Base-by-base conservation (phyloP, 2,888 invertebrate species). In the Athetis lepigone region DNA sequence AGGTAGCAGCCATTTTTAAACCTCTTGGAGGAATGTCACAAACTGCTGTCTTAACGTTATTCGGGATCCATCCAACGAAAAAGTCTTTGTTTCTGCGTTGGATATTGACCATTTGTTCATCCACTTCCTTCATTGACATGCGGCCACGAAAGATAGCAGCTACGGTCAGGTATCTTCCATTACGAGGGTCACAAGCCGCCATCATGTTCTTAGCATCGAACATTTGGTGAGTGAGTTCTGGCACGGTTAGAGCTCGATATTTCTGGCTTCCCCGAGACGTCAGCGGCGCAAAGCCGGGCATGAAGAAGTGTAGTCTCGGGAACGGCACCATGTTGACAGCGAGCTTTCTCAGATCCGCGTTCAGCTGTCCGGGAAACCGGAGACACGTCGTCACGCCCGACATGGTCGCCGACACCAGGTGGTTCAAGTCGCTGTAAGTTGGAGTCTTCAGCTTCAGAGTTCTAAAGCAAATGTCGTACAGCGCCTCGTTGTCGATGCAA, bases 141-240 rank as follows among this genome's bases (percentile, higher is more conserved):
- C 97, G 96, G 0, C 98, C 98, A 59, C 98, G 96, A 95, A 98
- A 98, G 55, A 98, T 97, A 5, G 98, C 98, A 0, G 98, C 98
- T 0, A 98, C 98, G 0, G 98, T 98, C 36, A 98, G 92, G 85
- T 98, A 98, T 54, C 98, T 96, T 16, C 98, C 98, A 85, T 97
- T 98, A 18, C 98, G 96, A 0, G 98, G 98, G 87, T 98, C 98
- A 85, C 98, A 98, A 7, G 98, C 98, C 4, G 98, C 98, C 98
- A 98, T 98, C 98, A 98, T 98, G 91, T 98, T 98, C 90, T 98
- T 98, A 6, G 98, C 97, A 86, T 98, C 98, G 85, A 98, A 98
- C 97, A 98, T 97, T 88, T 98, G 98, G 79, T 97, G 96, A 0
- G 98, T 98, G 29, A 98, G 95, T 90, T 98, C 98, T 0, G 98